Percentiles rank a stretch among this genome's conserved stretches.
These are phyloP conservation scores for Drosophila nebulosa DNA, from an alignment of 1,140 invertebrate species.

Conservation along the genomic window DNA sequence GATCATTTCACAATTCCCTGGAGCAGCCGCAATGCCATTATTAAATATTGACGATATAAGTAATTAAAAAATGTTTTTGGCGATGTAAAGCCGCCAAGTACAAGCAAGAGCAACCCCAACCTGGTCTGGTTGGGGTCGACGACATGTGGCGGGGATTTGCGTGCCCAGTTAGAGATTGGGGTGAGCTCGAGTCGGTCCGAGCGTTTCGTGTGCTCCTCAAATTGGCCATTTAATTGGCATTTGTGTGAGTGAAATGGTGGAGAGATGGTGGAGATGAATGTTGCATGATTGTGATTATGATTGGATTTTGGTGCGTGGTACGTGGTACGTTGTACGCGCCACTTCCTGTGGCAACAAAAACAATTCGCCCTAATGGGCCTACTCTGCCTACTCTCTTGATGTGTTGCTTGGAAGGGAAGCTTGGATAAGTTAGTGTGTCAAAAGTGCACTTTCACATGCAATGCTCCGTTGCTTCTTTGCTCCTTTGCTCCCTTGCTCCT, in stretches of 20 bases:
- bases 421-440: slow-evolving; percentile 44
- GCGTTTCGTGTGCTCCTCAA: neutral
- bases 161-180: neutral
- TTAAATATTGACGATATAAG: neutral
- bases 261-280: neutral
- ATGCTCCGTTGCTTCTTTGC: too few species aligned
- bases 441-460: slow-evolving; percentile 32
- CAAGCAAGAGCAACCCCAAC: slow-evolving; percentile 39
- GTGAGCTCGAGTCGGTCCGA: neutral
- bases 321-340: slow-evolving; percentile 47
- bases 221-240: neutral
- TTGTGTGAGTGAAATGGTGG: neutral
- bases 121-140: neutral
- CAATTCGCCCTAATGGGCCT: slow-evolving; percentile 57
- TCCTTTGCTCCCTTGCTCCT: too few species aligned
- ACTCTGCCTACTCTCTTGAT: neutral
- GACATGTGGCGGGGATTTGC: neutral
- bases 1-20: neutral
- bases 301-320: slow-evolving; percentile 44
- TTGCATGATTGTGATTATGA: slow-evolving; percentile 39
- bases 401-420: slow-evolving; percentile 38
- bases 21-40: neutral
- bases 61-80: slow-evolving; percentile 61
- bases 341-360: slow-evolving; percentile 64
- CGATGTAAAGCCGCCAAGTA: neutral